Conservation (phyloP, 92 coral and sea anemone genomes). For the Porites lobata region DNA sequence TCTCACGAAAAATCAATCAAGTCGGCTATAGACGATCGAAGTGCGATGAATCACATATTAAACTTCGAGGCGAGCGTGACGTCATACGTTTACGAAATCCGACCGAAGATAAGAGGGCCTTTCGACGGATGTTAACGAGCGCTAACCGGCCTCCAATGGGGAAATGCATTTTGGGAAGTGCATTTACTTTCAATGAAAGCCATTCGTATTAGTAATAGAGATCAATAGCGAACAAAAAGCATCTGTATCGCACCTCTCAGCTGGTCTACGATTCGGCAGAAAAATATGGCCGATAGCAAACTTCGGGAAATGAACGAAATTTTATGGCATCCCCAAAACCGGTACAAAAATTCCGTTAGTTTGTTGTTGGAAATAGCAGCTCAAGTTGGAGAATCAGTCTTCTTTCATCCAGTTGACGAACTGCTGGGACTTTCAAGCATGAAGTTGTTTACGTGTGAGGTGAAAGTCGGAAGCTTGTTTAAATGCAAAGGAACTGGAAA, state of each 20-base stretch:
- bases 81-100: too few species aligned
- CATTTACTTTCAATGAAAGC: too few species aligned
- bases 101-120: too few species aligned
- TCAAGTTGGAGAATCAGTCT: conserved; percentile 29
- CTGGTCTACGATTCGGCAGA: not conserved
- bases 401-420: conserved; percentile 15
- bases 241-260: not conserved
- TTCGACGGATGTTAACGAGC: too few species aligned
- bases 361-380: conserved; percentile 65
- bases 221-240: too few species aligned
- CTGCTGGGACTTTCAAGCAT: conserved; percentile 26
- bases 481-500: conserved; percentile 49
- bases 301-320: conserved; percentile 38
- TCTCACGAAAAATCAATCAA: too few species aligned
- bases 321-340: conserved; percentile 42
- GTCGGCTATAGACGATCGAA: too few species aligned
- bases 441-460: conserved; percentile 57
- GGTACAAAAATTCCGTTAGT: conserved; percentile 56
- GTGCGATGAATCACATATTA: too few species aligned
- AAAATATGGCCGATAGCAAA: conserved; percentile 26
- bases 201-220: too few species aligned
- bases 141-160: not conserved
- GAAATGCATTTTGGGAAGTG: not conserved
- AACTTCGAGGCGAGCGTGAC: too few species aligned
- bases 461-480: conserved; percentile 47